Percentiles rank a stretch among this genome's conserved stretches.
These are phyloP conservation scores for Mobula birostris DNA, from an alignment of 2,113 vertebrate genomes.

Conservation along the genomic window DNA sequence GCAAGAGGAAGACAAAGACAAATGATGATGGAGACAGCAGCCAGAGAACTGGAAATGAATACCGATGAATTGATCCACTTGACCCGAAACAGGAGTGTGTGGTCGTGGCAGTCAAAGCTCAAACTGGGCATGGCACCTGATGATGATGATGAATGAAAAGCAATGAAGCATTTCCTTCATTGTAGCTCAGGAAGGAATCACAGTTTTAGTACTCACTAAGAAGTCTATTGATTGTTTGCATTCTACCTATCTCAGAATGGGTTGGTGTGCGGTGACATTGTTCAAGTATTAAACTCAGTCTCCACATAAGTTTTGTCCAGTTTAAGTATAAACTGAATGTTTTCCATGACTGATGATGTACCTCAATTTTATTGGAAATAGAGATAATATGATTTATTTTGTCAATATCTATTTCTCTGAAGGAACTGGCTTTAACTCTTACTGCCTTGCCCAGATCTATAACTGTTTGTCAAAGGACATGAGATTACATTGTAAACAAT, in stretches of 20 bases:
- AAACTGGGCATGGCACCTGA: too few relatives aligned
- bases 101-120: too few relatives aligned
- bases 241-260: not conserved
- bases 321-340: not conserved
- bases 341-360: not conserved
- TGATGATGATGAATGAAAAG: not conserved
- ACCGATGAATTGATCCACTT: too few relatives aligned
- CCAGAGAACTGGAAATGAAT: too few relatives aligned
- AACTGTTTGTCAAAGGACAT: not conserved
- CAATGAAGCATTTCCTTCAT: not conserved
- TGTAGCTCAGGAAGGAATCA: not conserved
- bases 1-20: too few relatives aligned
- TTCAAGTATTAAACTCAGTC: not conserved
- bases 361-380: not conserved
- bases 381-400: not conserved
- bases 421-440: not conserved
- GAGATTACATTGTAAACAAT: not conserved
- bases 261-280: not conserved
- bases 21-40: too few relatives aligned
- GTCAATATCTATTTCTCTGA: not conserved
- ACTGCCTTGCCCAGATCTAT: not conserved
- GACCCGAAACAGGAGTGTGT: too few relatives aligned
- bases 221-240: not conserved
- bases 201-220: not conserved
- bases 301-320: too few relatives aligned